Conservation (phyloP, 2,888 invertebrate genomes). For the Platycheirus rosarum region DNA sequence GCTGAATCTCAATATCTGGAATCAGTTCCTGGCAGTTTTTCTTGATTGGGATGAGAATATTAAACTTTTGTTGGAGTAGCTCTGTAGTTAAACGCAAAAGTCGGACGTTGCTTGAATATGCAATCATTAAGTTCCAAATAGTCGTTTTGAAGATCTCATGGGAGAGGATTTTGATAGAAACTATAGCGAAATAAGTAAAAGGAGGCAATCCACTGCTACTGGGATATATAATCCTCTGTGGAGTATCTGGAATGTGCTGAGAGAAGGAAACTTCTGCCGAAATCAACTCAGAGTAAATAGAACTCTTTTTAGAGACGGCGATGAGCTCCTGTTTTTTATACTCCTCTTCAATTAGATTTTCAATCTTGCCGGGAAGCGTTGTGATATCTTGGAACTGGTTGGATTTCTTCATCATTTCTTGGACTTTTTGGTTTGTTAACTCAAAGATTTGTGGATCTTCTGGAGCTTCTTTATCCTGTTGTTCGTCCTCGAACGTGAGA, state of each 20-base stretch:
- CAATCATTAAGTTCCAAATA: slow-evolving; percentile 77
- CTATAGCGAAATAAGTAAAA: slow-evolving; percentile 75
- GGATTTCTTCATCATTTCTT: slow-evolving; percentile 75
- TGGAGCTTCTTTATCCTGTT: slow-evolving; percentile 37
- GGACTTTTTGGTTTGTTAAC: slow-evolving; percentile 75
- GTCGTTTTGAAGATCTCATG: slow-evolving; percentile 74
- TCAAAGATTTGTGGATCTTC: slow-evolving; percentile 73
- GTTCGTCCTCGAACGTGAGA: slow-evolving; percentile 71
- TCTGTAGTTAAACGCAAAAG: slow-evolving; percentile 76
- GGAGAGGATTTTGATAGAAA: slow-evolving; percentile 74
- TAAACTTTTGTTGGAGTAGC: slow-evolving; percentile 75
- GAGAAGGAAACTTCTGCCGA: slow-evolving; percentile 75
- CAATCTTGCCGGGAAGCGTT: slow-evolving; percentile 75
- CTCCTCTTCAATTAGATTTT: slow-evolving; percentile 77
- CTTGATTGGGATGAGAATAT: slow-evolving; percentile 75
- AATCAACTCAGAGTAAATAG: slow-evolving; percentile 72
- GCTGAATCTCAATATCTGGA: slow-evolving; percentile 75
- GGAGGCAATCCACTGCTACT: slow-evolving; percentile 47
- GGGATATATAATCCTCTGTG: slow-evolving; percentile 66
- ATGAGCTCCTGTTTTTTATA: slow-evolving; percentile 79
- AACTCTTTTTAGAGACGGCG: slow-evolving; percentile 75
- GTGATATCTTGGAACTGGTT: slow-evolving; percentile 75
- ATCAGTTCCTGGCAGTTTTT: slow-evolving; percentile 63
- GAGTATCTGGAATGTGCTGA: slow-evolving; percentile 75
- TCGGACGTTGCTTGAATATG: slow-evolving; percentile 63